Conservation (phyloP, 64 coral and sea anemone genomes). For the Stylophora pistillata region DNA sequence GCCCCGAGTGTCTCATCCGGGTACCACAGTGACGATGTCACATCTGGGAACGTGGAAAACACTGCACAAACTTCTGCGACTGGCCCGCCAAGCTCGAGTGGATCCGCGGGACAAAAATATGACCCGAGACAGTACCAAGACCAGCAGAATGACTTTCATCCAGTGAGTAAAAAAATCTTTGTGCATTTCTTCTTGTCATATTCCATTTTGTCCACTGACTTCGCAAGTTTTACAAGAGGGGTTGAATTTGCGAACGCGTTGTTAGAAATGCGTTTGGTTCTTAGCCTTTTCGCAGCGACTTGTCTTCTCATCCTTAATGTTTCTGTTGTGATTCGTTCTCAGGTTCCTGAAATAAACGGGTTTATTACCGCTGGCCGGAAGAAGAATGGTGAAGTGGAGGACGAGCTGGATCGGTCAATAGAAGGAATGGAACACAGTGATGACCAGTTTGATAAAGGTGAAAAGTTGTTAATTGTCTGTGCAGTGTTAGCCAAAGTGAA, state of each 20-base stretch:
- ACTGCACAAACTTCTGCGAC: background rate
- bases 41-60: conserved; percentile 21
- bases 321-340: background rate
- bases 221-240: background rate
- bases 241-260: no score
- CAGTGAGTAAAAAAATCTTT: conserved; percentile 19
- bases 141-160: conserved; percentile 58
- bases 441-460: conserved; percentile 57
- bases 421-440: conserved; percentile 62
- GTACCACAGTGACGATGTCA: conserved; percentile 67
- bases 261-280: no score
- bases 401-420: conserved; percentile 65
- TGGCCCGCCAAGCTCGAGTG: conserved; percentile 5
- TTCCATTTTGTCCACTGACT: no score
- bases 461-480: background rate
- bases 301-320: background rate
- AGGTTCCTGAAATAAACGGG: conserved; percentile 67
- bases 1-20: conserved; percentile 70
- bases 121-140: conserved; percentile 74
- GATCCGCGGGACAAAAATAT: conserved; percentile 56
- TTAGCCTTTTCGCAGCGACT: background rate
- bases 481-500: no score
- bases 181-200: background rate
- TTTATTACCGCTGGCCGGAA: conserved; percentile 55
- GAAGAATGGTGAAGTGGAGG: conserved; percentile 53